Evolutionary conservation across 2,888 invertebrate genomes (phyloP), one percentile per base, ranked within the genome.

Genomic region (Brenthis daphne): DNA sequence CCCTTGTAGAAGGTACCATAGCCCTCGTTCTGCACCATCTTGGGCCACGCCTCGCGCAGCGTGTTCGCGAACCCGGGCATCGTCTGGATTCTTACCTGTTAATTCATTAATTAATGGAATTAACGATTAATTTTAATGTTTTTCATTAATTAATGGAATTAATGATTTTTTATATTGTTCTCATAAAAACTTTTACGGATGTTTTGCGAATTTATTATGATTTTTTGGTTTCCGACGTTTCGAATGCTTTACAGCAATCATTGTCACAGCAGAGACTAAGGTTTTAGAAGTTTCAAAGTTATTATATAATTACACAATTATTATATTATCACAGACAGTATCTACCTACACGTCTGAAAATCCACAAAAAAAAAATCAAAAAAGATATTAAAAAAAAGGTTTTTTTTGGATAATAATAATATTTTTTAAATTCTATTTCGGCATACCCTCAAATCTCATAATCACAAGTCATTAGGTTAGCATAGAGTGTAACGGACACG

Each of bases 1-100:
- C 98, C 98, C 93, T 99, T 99, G 95, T 99, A 99, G 93, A 99
- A 98, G 67, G 98, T 98, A 64, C 94, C 93, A 61, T 98, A 83
- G 68, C 99, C 99, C 88, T 99, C 99, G 74, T 96, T 96, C 76
- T 94, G 92, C 71, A 95, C 94, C 94, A 99, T 98, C 89, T 97
- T 96, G n/a, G 99, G 99, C 83, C 96, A 93, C 68, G 98, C 99
- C 85, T 97, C 96, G 72, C 99, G 95, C 65, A 99, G 94, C 0
- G 97, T 98, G 82, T 92, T 95, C 29, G 98, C 97, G 86, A 96
- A 99, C 2, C 98, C 99, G 61, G 99, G 98, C 88, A 96, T 96
- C 2, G 99, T 99, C 92, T 99, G 99, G 85, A 99, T 98, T 82
- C 98, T 95, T 37, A 98, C 96, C 95, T 95, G 79, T 14, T 16